A percentile compares a stretch with the other conserved stretches of the same genome.
These are phyloP conservation scores for Thymallus thymallus DNA, from an alignment of 2,113 vertebrate genomes.

Conservation along the genomic window DNA sequence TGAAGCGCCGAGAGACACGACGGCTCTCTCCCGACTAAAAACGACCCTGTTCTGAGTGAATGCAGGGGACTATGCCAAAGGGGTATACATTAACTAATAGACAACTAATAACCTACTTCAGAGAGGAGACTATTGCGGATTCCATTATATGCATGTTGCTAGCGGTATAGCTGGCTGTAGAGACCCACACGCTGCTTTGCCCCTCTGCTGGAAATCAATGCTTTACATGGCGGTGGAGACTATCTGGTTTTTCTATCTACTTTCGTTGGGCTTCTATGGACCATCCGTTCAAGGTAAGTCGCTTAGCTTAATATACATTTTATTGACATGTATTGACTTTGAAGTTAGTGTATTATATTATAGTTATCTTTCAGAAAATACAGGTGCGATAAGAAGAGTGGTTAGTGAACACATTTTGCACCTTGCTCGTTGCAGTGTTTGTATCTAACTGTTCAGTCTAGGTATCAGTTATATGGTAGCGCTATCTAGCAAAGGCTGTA, in stretches of 20 bases:
- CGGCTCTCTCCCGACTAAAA: constrained; percentile 68
- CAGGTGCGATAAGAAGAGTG: constrained; percentile 22
- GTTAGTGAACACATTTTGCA: constrained; percentile 47
- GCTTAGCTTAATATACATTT: constrained; percentile 20
- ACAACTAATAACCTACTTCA: constrained; percentile 34
- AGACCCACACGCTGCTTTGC: constrained; percentile 59
- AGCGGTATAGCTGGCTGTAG: constrained; percentile 52
- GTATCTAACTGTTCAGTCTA: not conserved
- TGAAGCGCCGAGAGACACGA: constrained; percentile 76
- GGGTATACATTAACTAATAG: constrained; percentile 31
- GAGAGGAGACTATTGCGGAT: constrained; percentile 61
- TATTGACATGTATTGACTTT: constrained; percentile 7
- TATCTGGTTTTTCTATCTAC: constrained; percentile 73
- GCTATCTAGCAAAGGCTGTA: not conserved
- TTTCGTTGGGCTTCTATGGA: constrained; percentile 67
- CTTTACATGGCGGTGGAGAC: constrained; percentile 81
- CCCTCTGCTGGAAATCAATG: constrained; percentile 70
- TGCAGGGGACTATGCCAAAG: constrained; percentile 39
- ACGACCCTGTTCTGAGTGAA: constrained; percentile 40
- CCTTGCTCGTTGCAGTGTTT: constrained; percentile 53
- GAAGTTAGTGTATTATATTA: constrained; percentile 20
- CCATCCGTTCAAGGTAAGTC: constrained; percentile 73
- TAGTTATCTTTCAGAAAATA: constrained; percentile 24
- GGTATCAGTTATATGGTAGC: not conserved
- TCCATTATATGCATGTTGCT: constrained; percentile 64